phyloP scores from a whole-genome alignment of 2,888 invertebrate species.

The Pseudeuparius sepicola region DNA sequence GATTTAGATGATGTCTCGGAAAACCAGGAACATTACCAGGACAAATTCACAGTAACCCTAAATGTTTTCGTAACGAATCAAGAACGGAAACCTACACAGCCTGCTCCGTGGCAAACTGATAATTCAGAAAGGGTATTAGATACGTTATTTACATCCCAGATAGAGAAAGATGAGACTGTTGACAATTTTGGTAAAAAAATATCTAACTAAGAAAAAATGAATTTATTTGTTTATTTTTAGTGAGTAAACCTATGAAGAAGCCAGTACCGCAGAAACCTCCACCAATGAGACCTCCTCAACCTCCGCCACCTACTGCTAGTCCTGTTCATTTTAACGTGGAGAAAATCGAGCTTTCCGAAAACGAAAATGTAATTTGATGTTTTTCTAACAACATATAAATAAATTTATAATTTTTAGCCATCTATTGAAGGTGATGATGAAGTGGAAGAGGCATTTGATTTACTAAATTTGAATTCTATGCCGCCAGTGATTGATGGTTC shows the following conservation, averaged over 20 bases:
- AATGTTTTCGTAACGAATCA: conserved; percentile 63
- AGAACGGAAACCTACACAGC: conserved; percentile 55
- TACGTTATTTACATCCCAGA: conserved; percentile 62
- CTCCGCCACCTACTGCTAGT: conserved; percentile 28
- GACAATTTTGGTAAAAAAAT: conserved; percentile 79
- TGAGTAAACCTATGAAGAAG: conserved; percentile 38
- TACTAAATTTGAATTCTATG: conserved; percentile 43
- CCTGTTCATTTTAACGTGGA: conserved; percentile 25
- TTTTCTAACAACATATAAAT: too few relatives aligned
- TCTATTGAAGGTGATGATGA: too few relatives aligned
- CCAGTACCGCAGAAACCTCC: conserved; percentile 31
- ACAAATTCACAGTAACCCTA: conserved; percentile 57
- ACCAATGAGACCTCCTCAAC: conserved; percentile 37
- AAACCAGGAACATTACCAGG: conserved; percentile 50
- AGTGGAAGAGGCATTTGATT: conserved; percentile 49
- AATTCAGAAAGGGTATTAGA: conserved; percentile 46
- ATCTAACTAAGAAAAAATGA: too few relatives aligned
- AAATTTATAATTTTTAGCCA: too few relatives aligned
- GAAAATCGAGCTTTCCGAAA: conserved; percentile 29
- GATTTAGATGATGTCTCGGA: conserved; percentile 79
- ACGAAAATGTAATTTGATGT: too few relatives aligned
- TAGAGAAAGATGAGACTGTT: conserved; percentile 74
- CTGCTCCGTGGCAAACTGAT: conserved; percentile 68
- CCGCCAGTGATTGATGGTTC: conserved; percentile 15
- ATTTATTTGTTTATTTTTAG: conserved; percentile 31